Conservation (phyloP, 2,888 invertebrate genomes). For the Rugalucina vietnamica region DNA sequence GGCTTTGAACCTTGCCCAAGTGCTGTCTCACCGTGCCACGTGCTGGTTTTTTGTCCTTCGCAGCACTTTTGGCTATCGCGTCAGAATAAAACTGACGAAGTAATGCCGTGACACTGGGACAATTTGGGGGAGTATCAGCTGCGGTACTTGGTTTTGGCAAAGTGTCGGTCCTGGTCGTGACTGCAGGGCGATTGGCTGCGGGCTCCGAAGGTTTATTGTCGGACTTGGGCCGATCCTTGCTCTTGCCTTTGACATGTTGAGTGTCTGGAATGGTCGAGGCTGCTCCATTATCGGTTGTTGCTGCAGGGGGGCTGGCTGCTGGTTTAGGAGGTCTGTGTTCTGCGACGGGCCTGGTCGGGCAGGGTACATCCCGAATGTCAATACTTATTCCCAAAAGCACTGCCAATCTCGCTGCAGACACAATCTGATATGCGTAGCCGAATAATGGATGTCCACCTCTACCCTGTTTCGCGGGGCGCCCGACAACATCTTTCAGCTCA, state of each 20-base stretch:
- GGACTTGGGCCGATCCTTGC: background rate
- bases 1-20: background rate
- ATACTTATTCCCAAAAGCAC: background rate
- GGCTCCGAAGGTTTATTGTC: background rate
- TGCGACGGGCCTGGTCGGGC: no score
- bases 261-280: background rate
- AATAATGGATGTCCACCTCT: background rate
- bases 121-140: background rate
- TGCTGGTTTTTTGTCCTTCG: background rate
- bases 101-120: background rate
- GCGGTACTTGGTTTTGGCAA: background rate
- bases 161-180: background rate
- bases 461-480: background rate
- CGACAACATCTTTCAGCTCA: background rate
- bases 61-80: background rate
- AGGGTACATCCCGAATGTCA: background rate
- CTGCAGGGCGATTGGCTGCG: background rate
- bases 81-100: background rate
- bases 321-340: no score
- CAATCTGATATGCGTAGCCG: background rate
- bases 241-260: background rate
- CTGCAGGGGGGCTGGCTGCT: background rate
- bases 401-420: background rate
- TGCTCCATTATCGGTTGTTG: background rate
- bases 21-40: background rate